Base-by-base conservation (phyloP, 2,888 invertebrate species). In the Pilophorus perplexus region DNA sequence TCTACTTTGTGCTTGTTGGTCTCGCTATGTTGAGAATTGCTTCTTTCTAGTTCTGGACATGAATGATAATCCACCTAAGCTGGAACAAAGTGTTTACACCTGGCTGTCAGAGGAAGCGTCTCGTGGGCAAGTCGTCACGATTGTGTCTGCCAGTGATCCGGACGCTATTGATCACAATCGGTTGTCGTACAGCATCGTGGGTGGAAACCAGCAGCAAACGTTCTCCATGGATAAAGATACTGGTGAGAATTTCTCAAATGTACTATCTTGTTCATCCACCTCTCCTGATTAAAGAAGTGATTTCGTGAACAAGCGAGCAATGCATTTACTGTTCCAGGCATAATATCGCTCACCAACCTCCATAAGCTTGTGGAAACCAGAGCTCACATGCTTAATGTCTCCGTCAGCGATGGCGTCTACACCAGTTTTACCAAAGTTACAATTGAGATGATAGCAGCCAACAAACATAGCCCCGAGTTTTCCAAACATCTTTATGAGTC, bases 341-440 rank as follows among this genome's bases (percentile, higher is more conserved):
- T 89, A 18, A 84, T 92, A 57, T 83, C 84, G 1, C 77, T 91
- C 68, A 85, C 88, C 70, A 88, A 89, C 75, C 83, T 89, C 76
- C 85, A 89, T 69, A 86, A 86, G 74, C 86, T 87, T 72, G 84
- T 85, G 3, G 84, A 86, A 54, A 80, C 82, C 71, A 82, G 84
- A 57, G 79, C 82, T 60, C 85, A 86, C 74, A 79, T 85, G 28
- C 16, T 66, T 27, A 97, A 97, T 80, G 87, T 97, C 28, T 95
- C 95, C 1, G 96, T 93, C 38, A 91, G 92, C 64, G 97, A 98
- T 80, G 96, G 96, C 28, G 92, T 96, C 37, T 95, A 93, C 79
- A 93, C 93, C 5, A 89, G 86, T 71, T 95, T 90, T 78, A 86
- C 93, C 1, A 81, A 90, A 71, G 83, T 91, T 14, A 89, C 89